phyloP scores from a whole-genome alignment of 1,140 invertebrate genomes.

The Ptiloglossa arizonensis region DNA sequence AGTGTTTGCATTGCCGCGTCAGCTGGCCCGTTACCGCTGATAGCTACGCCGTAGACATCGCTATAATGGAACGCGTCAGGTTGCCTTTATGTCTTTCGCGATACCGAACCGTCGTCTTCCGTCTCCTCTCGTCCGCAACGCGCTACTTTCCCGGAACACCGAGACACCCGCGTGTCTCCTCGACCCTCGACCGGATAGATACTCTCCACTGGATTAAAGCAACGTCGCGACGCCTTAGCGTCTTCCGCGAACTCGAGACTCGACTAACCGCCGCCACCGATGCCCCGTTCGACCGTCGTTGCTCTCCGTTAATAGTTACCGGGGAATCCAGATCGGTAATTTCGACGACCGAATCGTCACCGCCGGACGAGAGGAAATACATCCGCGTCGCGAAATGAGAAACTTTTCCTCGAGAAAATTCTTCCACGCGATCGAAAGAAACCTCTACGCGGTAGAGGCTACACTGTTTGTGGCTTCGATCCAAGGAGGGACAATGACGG shows the following conservation, averaged over 20 bases:
- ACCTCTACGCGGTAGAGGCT: too few relatives aligned
- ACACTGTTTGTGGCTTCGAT: too few relatives aligned
- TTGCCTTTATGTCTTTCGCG: conserved; percentile 72
- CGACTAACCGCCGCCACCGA: neutral
- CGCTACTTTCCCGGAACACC: neutral
- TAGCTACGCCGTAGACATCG: conserved; percentile 69
- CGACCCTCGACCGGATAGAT: neutral
- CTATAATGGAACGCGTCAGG: conserved; percentile 73
- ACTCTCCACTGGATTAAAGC: neutral
- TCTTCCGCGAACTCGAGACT: too few relatives aligned
- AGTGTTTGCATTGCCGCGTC: conserved; percentile 67
- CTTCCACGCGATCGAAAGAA: too few relatives aligned
- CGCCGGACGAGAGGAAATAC: too few relatives aligned
- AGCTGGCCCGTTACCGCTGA: conserved; percentile 68
- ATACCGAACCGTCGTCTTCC: conserved; percentile 25
- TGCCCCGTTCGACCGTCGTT: too few relatives aligned
- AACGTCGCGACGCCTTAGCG: neutral
- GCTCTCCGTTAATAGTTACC: neutral
- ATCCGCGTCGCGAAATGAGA: too few relatives aligned
- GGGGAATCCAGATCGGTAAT: too few relatives aligned
- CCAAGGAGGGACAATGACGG: too few relatives aligned
- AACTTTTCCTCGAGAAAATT: too few relatives aligned
- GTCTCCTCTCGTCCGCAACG: neutral
- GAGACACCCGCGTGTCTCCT: neutral
- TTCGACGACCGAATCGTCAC: too few relatives aligned